These are phyloP conservation scores for Sebastes fasciatus DNA, from an alignment of 2,113 vertebrate species.

Conservation along the genomic window DNA sequence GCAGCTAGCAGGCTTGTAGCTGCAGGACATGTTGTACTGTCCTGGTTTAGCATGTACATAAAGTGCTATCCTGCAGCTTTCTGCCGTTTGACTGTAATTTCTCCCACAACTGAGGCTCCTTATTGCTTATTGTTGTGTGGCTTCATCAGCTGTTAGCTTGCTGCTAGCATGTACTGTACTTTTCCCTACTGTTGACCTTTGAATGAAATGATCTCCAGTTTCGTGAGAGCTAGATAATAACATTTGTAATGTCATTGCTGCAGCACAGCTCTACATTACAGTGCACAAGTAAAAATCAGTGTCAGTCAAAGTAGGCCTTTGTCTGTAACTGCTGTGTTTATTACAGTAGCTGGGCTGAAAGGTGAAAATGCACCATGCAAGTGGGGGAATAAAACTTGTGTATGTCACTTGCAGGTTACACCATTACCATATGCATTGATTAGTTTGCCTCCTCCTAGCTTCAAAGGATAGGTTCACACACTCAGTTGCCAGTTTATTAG, in stretches of 20 bases:
- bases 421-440: too few species aligned
- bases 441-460: neutral
- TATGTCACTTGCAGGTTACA: neutral
- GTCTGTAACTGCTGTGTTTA: neutral
- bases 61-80: neutral
- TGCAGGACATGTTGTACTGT: constrained; percentile 9
- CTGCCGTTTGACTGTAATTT: neutral
- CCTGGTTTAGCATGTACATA: neutral
- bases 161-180: constrained; percentile 32
- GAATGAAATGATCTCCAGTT: neutral
- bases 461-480: neutral
- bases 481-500: neutral
- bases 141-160: constrained; percentile 60
- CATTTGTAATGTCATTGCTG: neutral
- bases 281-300: neutral
- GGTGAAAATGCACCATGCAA: neutral
- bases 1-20: constrained; percentile 39
- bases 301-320: neutral
- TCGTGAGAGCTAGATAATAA: neutral
- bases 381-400: neutral
- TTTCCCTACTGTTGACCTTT: neutral
- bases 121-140: neutral
- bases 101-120: rapidly evolving
- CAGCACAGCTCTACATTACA: neutral
- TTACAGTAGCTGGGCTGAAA: neutral